These are phyloP conservation scores for Sitophilus oryzae DNA, from an alignment of 1,140 invertebrate species.

Conservation along the genomic window DNA sequence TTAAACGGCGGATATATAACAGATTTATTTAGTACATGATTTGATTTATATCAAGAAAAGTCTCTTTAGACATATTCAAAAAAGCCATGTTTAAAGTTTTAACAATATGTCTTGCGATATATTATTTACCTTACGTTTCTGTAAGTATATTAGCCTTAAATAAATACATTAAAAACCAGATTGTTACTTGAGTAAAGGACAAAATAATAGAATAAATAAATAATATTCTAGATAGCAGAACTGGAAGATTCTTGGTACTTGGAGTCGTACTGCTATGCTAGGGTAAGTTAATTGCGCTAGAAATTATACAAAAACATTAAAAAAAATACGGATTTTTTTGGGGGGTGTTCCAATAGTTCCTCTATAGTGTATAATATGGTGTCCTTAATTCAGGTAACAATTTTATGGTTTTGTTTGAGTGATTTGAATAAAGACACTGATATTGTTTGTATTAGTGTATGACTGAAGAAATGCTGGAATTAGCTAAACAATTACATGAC, in stretches of 20 bases:
- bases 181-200: not conserved
- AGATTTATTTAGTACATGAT: not conserved
- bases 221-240: not conserved
- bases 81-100: not conserved
- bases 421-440: no score
- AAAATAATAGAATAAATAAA: not conserved
- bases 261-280: not conserved
- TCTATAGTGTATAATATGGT: no score
- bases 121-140: not conserved
- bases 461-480: constrained; percentile 33
- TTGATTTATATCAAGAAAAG: constrained; percentile 1
- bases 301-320: no score
- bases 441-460: constrained; percentile 33
- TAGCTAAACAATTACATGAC: constrained; percentile 32
- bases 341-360: no score
- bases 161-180: not conserved
- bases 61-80: no score
- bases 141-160: not conserved
- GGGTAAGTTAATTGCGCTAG: not conserved
- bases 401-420: not conserved
- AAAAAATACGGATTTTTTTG: no score
- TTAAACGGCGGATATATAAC: not conserved
- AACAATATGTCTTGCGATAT: not conserved
- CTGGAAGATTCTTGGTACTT: not conserved
- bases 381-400: no score